Base-by-base conservation (phyloP, 2,888 invertebrate species). In the Andrena praecox region DNA sequence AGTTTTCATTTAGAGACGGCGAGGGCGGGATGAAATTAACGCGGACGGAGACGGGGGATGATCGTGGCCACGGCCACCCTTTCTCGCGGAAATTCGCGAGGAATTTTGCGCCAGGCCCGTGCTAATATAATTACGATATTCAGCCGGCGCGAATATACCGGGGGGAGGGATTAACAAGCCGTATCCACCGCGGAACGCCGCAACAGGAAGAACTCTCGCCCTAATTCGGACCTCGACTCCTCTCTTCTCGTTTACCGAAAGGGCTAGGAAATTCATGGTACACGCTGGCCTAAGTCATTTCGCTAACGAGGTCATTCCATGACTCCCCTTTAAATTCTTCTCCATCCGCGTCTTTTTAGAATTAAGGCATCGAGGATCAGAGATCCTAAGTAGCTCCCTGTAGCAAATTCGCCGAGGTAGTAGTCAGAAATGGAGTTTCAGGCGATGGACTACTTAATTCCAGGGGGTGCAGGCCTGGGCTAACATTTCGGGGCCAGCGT, bases 121-220 rank as follows among this genome's bases (percentile, higher is more conserved):
- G 80, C 89, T 92, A 92, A 92, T 91, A 91, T 90, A 92, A 92
- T 90, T 91, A 91, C 89, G 89, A 91, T 91, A 92, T 91, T 91
- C 90, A 82, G 88, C 72, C 71, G 50, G 88, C 82, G 90, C 84
- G 87, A 86, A 87, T 85, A 88, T 86, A 90, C 89, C 87, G 24
- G 16, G 16, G 50, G 56, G 86, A 85, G 85, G 90, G 89, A 93
- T 92, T 92, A 93, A 91, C 92, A 88, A 89, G 90, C 89, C 88
- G 89, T 87, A 87, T 91, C 80, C 84, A 42, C 80, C 73, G 77
- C 66, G 85, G 75, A 84, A 74, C 75, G 76, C 77, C 76, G 72
- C 64, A 70, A 71, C 69, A 75, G 69, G 62, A 75, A 75, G 70
- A 77, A 84, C 75, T 72, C 82, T 68, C 82, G 66, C 80, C 80